Evolutionary conservation across 2,888 invertebrate species (phyloP), one percentile per base, ranked within the genome.

Genomic region (Oscheius sp.): DNA sequence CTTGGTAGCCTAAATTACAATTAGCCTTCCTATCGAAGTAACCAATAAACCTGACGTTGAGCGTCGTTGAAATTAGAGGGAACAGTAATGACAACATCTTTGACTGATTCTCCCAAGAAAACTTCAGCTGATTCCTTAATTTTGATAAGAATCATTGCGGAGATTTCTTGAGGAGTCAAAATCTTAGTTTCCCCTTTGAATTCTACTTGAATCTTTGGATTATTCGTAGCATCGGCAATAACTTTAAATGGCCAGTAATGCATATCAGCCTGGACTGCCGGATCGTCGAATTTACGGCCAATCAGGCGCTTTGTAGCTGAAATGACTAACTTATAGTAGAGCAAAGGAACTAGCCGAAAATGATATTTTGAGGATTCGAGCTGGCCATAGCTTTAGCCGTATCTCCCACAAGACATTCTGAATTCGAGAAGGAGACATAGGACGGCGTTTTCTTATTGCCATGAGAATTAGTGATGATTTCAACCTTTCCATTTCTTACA

Each of bases 361-460:
- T 72, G n/a, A 72, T 75, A 31, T 73, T 73, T 68, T 73, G 69
- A 31, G 89, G 89, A 77, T 89, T 89, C 84, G 88, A 87, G 64
- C 89, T 89, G 29, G 88, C 88, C 79, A 89, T 89, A 79, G 89
- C 89, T 81, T 89, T 89, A 29, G 88, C 88, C n/a, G 88, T 87
- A 82, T 89, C 89, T 67, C 88, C 88, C 58, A 88, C 87, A 33
- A 88, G 84, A 72, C 89, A 82, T 79, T 89, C 89, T 0, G 87
- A 86, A 78, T 89, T 89, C 52, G 88, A 89, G 83, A 89, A 89
- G 10, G 88, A 89, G 8, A 89, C 89, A 82, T 89, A 89, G 65
- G 91, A 91, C 23, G 92, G 92, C 70, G 92, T 92, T 12, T 91
- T 92, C 79, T 91, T 88, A 37, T 37, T 37, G 3, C 48, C 48